Evolutionary conservation across 1,140 invertebrate genomes (phyloP).

Genomic region (Melipona quadrifasciata): DNA sequence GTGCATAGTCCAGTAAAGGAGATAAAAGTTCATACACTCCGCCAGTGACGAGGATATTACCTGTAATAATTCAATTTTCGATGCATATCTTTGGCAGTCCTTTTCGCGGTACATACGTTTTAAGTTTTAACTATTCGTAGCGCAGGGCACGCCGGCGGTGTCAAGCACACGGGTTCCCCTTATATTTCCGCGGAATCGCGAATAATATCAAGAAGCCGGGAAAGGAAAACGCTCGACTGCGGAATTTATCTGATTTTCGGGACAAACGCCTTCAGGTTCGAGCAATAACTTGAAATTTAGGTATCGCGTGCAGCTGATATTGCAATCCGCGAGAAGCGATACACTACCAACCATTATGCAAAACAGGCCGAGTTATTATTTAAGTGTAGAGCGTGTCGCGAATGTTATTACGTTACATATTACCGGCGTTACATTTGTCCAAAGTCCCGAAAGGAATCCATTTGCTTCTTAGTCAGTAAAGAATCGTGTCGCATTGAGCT

Average conservation of each 20-base stretch:
- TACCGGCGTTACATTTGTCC: background rate
- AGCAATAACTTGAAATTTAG: constrained; percentile 30
- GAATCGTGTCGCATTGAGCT: background rate
- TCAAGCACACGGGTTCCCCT: background rate
- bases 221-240: background rate
- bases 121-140: background rate
- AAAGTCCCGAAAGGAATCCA: background rate
- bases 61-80: background rate
- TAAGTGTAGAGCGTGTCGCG: background rate
- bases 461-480: background rate
- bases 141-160: background rate
- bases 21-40: background rate
- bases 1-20: background rate
- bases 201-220: background rate
- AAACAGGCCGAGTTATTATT: background rate
- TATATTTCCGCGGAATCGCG: background rate
- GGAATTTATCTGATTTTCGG: constrained; percentile 6
- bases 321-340: background rate
- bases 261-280: background rate
- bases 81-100: background rate
- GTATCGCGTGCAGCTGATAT: constrained; percentile 9
- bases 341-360: background rate
- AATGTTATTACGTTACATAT: constrained; percentile 1
- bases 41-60: background rate
- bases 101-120: background rate